These are phyloP conservation scores for Meloe dianella DNA, from an alignment of 2,888 invertebrate species.

Conservation along the genomic window DNA sequence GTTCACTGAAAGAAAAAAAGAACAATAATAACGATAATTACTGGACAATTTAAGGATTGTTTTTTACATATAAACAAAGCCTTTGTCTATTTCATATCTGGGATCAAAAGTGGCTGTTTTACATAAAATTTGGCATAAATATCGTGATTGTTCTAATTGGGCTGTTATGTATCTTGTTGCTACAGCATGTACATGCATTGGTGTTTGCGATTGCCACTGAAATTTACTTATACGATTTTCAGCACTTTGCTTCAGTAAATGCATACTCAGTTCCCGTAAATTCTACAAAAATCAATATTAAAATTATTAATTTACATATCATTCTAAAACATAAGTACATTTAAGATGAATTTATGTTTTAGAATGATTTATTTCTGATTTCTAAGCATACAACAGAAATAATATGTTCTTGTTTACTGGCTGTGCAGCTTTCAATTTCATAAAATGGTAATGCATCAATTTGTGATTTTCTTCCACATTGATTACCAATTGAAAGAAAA, in stretches of 20 bases:
- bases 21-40: neutral
- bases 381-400: constrained; percentile 74
- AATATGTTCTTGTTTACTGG: constrained; percentile 86
- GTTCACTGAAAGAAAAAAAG: constrained; percentile 66
- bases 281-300: constrained; percentile 63
- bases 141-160: constrained; percentile 79
- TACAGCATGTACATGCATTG: constrained; percentile 78
- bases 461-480: constrained; percentile 58
- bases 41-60: neutral
- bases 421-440: constrained; percentile 84
- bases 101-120: constrained; percentile 74
- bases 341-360: too few species aligned
- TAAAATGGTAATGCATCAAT: constrained; percentile 75
- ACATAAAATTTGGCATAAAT: constrained; percentile 76
- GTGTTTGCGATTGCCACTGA: constrained; percentile 64
- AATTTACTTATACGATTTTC: constrained; percentile 60
- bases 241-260: constrained; percentile 73
- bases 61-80: constrained; percentile 78
- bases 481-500: constrained; percentile 61
- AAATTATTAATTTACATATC: neutral
- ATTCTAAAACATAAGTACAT: neutral
- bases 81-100: constrained; percentile 72
- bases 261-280: constrained; percentile 83
- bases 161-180: constrained; percentile 82
- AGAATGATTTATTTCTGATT: neutral